phyloP scores from a whole-genome alignment of 2,113 vertebrate species.

The Chamaetylas fuelleborni region DNA sequence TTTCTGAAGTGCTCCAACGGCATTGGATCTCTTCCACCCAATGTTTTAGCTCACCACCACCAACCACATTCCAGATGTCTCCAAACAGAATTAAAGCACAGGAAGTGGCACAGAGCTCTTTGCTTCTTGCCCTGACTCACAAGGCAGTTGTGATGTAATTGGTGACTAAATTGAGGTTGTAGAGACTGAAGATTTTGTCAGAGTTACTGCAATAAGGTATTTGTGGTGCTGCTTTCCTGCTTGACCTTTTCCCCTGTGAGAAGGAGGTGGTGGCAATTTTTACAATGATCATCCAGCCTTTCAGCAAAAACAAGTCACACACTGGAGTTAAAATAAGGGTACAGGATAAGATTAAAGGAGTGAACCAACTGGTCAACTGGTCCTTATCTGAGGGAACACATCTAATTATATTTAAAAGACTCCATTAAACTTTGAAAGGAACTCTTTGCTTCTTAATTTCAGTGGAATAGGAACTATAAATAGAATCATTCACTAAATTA shows the following conservation, averaged over 20 bases:
- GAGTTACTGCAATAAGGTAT: not conserved
- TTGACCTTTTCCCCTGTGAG: not conserved
- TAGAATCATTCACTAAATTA: not conserved
- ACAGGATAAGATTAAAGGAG: not conserved
- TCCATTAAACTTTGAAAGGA: not conserved
- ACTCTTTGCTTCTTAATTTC: not conserved
- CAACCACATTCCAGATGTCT: not conserved
- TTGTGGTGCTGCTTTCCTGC: not conserved
- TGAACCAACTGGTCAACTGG: not conserved
- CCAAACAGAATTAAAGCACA: not conserved
- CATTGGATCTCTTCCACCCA: not conserved
- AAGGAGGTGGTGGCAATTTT: not conserved
- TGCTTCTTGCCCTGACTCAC: not conserved
- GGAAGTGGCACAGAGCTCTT: not conserved
- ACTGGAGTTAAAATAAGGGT: not conserved
- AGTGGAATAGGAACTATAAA: not conserved
- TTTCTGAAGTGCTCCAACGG: not conserved
- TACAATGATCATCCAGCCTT: not conserved
- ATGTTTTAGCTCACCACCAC: not conserved
- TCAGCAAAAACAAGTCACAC: not conserved
- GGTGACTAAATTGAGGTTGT: not conserved
- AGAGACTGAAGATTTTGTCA: not conserved
- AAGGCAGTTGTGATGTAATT: not conserved
- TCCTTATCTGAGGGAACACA: not conserved
- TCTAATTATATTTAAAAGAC: not conserved